Base-by-base conservation (phyloP, 2,113 vertebrate species). In the Symphodus melops region DNA sequence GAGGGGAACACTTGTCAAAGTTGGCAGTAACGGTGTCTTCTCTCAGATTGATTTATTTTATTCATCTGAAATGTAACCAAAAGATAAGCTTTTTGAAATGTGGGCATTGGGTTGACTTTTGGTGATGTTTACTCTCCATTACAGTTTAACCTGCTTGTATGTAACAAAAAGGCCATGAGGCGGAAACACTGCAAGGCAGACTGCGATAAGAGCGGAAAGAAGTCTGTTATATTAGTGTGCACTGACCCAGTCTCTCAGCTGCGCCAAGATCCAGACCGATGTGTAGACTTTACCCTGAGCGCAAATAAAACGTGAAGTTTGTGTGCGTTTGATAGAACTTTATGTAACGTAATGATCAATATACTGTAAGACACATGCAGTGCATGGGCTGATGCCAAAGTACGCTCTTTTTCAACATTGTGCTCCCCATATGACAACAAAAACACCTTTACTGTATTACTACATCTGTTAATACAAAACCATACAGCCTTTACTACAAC, bases 101-200 rank as follows among this genome's bases (percentile, higher is more conserved):
- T 9, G 1, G 4, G 28, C 36, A 23, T 41, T 1, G 0, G 16
- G 1, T 9, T 67, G 54, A 37, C n/a, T 85, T 85, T 87, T 86
- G 64, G 73, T 56, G 20, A 41, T 92, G 61, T 94, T 94, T 92
- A 68, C 69, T 87, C 52, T 81, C 49, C 41, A 75, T 92, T 91
- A 92, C 77, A 91, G 17, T 92, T 94, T 92, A 94, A 93, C 90
- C 85, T 68, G 37, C 86, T 84, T 72, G 51, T 67, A 55, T 79
- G 76, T 75, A 79, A 85, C 85, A 78, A 21, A 3, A 52, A 59
- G 56, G 12, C 53, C 0, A 36, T 28, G 21, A 65, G 86, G 60
- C 80, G 88, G 87, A 92, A 92, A 58, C 77, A 20, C 44, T 10
- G 39, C 39, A 11, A 48, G 60, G 63, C 79, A 75, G 62, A 80